Percentiles rank a stretch among this genome's conserved stretches.
phyloP scores from a whole-genome alignment of 2,888 invertebrate species.

The Tribolium freemani region DNA sequence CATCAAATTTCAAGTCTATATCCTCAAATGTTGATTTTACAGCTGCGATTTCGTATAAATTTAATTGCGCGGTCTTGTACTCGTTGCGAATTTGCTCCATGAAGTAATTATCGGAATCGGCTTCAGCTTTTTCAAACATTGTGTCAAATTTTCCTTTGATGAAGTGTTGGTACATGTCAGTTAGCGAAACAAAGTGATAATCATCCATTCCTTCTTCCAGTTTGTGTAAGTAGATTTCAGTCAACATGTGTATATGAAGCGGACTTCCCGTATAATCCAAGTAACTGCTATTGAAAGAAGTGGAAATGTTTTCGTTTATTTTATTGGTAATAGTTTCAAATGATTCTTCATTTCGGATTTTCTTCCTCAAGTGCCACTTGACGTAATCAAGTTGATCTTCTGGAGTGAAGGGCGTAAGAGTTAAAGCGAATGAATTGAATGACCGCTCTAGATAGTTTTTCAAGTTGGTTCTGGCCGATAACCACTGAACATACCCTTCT shows the following conservation, averaged over 20 bases:
- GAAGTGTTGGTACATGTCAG: slow-evolving; percentile 3
- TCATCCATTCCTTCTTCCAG: background rate
- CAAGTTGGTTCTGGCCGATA: background rate
- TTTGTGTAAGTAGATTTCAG: background rate
- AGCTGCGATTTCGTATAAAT: background rate
- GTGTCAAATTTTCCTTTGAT: background rate
- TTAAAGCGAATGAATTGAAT: background rate
- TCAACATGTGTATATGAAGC: background rate
- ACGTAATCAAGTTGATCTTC: slow-evolving; percentile 7
- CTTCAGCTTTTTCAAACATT: slow-evolving; percentile 3
- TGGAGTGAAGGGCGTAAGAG: background rate
- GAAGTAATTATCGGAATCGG: background rate
- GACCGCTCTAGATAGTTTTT: background rate
- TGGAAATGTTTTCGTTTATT: background rate
- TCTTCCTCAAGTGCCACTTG: background rate
- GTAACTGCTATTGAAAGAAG: background rate
- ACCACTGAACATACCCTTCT: background rate
- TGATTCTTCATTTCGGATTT: background rate
- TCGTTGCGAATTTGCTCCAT: background rate
- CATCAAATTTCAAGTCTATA: background rate
- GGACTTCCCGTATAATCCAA: background rate
- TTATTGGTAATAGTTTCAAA: background rate
- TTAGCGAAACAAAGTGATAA: background rate
- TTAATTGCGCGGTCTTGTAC: background rate
- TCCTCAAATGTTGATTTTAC: background rate